A percentile compares a stretch with the other conserved stretches of the same genome.
Evolutionary conservation across 2,113 vertebrate genomes (phyloP).

Genomic region (Cyanoliseus patagonus): DNA sequence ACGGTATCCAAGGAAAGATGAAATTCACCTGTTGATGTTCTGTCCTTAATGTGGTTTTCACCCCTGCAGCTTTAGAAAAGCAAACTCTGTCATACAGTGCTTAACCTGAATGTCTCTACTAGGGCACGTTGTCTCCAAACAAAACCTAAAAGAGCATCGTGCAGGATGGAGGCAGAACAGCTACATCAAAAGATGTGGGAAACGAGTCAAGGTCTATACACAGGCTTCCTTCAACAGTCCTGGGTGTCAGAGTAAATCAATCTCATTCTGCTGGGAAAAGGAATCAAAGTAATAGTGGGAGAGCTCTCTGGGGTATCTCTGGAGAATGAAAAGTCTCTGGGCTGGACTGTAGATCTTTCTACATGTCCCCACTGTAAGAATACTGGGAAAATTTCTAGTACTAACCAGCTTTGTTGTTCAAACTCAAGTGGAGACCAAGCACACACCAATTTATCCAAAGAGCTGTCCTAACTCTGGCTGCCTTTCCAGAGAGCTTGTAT

Average conservation of each 20-base stretch:
- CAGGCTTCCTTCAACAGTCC: background rate
- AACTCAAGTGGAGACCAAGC: background rate
- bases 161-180: background rate
- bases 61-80: background rate
- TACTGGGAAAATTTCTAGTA: background rate
- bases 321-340: background rate
- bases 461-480: background rate
- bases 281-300: background rate
- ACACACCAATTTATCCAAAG: background rate
- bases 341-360: background rate
- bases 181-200: background rate
- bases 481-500: background rate
- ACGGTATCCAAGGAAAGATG: background rate
- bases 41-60: background rate
- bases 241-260: background rate
- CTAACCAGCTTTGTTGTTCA: background rate
- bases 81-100: background rate
- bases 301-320: accelerated
- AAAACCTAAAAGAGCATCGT: background rate
- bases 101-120: background rate
- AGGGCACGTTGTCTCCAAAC: background rate
- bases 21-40: background rate
- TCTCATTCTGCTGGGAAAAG: background rate
- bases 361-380: background rate
- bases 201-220: background rate